Evolutionary conservation across 2,888 invertebrate species (phyloP).

Genomic region (Allygus modestus): DNA sequence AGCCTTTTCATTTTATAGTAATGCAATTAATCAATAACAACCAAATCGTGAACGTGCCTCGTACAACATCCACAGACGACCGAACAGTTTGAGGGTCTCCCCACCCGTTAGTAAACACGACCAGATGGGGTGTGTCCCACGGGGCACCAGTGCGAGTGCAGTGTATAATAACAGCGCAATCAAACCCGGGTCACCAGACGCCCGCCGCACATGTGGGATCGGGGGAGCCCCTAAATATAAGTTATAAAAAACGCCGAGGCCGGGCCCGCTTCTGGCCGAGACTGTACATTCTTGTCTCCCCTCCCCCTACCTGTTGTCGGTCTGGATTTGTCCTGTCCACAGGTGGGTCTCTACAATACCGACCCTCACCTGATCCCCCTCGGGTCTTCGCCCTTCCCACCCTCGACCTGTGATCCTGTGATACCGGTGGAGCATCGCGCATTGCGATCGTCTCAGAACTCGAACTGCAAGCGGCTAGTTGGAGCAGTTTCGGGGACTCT

Average conservation of each 20-base stretch:
- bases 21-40: too few relatives aligned
- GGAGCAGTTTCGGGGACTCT: background rate
- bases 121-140: constrained; percentile 24
- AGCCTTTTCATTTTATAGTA: too few relatives aligned
- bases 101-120: constrained; percentile 13
- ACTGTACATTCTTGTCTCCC: constrained; percentile 59
- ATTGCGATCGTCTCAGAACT: background rate
- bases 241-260: constrained; percentile 32
- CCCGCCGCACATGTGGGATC: constrained; percentile 17
- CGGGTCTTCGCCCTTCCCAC: constrained; percentile 16
- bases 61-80: background rate
- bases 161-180: constrained; percentile 45
- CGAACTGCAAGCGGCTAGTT: too few relatives aligned
- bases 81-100: background rate
- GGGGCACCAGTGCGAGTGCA: background rate
- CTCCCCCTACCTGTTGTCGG: constrained; percentile 62
- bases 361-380: constrained; percentile 49
- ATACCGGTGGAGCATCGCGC: background rate
- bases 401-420: constrained; percentile 6
- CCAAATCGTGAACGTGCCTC: too few relatives aligned
- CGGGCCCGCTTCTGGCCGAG: constrained; percentile 37
- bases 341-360: constrained; percentile 59
- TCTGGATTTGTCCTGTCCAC: constrained; percentile 59
- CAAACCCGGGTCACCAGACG: constrained; percentile 30
- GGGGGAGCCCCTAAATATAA: constrained; percentile 55